Evolutionary conservation across 2,888 invertebrate genomes (phyloP).

Genomic region (Pterobdella sp.): DNA sequence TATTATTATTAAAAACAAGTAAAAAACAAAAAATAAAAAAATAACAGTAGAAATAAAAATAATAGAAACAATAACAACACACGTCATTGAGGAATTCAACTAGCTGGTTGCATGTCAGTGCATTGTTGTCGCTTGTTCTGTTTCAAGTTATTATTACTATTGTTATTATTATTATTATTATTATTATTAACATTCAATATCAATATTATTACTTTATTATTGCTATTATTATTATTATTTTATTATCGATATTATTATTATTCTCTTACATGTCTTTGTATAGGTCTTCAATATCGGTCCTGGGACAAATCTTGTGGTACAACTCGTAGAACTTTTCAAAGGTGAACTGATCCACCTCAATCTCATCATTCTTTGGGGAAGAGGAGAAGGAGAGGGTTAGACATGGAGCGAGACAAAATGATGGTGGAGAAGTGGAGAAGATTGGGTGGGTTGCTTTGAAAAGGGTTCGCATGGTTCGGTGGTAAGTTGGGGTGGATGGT

Average conservation of each 20-base stretch:
- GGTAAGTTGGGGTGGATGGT: too few species aligned
- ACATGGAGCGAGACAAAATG: neutral
- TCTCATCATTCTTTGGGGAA: slow-evolving; percentile 68
- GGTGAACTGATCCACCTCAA: slow-evolving; percentile 87
- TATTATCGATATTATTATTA: neutral
- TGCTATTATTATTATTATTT: neutral
- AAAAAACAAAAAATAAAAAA: too few species aligned
- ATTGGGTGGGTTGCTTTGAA: neutral
- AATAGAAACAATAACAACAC: slow-evolving; percentile 29
- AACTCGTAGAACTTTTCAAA: slow-evolving; percentile 97
- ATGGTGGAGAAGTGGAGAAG: neutral
- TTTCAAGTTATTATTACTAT: neutral
- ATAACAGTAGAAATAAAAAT: slow-evolving; percentile 22
- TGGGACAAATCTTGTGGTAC: slow-evolving; percentile 96
- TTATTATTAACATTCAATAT: neutral
- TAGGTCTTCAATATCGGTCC: slow-evolving; percentile 95
- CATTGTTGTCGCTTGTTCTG: slow-evolving; percentile 82
- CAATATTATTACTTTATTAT: neutral
- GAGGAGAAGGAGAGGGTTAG: neutral
- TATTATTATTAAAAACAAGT: too few species aligned
- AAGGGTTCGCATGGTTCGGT: neutral
- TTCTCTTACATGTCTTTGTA: slow-evolving; percentile 83
- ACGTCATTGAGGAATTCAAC: slow-evolving; percentile 83
- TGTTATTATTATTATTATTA: neutral
- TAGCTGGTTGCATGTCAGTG: slow-evolving; percentile 75